Evolutionary conservation across 2,888 invertebrate genomes (phyloP), one percentile per base, ranked within the genome.

Genomic region (Fragum whitleyi): DNA sequence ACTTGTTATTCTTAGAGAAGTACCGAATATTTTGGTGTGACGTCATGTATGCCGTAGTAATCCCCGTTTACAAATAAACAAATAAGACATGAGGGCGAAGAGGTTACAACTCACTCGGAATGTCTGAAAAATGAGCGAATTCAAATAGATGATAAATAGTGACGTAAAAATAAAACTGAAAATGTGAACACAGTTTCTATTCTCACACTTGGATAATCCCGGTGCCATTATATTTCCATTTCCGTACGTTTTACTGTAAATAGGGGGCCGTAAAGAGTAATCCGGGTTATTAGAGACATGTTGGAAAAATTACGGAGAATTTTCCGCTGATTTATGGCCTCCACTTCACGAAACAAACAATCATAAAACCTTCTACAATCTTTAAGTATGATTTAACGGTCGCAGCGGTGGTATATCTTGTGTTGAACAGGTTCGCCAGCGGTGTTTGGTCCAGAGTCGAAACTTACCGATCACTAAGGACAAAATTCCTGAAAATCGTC

Each of bases 321-420:
- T 32, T 65, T 36, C 47, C 70, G 51, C 77, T 77, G 81, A 81
- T 81, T 81, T 81, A 81, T 78, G 36, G 75, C 72, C 36, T 53
- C 32, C 70, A 72, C 47, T 74, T 74, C 75, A 77, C 74, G 77
- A 67, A 81, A 74, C 53, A 71, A 81, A 71, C 74, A 57, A 42
- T 77, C 69, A 74, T 81, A 81, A 81, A 81, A 74, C 39, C 70
- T 72, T 77, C 71, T 59, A 67, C 51, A 69, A 62, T 81, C 70
- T 77, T 81, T 76, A 80, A 23, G 68, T 61, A 68, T 80, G 79
- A 80, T 80, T 80, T 80, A 80, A 61, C 68, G 75, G 61, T 72
- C 71, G 36, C 79, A 76, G 72, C 59, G 61, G 76, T 77, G 69
- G 53, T 14, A 55, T 21, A 29, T 9, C 61, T 29, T 61, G 61